Evolutionary conservation across 2,113 vertebrate species (phyloP), one percentile per base, ranked within the genome.

Genomic region (Forbesichthys agassizii): DNA sequence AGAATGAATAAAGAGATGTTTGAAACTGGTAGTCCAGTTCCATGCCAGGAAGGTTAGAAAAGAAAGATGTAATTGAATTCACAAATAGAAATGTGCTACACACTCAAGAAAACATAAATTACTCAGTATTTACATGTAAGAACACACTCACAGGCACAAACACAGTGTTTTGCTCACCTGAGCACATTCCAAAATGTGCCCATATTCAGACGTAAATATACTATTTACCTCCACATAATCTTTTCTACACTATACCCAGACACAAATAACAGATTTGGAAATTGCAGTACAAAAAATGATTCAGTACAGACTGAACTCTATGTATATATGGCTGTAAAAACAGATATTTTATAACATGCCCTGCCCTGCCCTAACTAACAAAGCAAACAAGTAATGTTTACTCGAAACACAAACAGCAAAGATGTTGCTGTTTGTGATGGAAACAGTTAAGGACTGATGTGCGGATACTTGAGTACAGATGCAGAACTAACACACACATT

Each of bases 361-460:
- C 61, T 11, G 42, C 5, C 46, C 61, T 11, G 27, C 27, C 27
- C 27, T 27, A 27, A 27, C 67, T 78, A 57, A 48, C 64, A 36
- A 82, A 77, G 75, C 71, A 78, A 69, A 74, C 70, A 75, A 4
- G 33, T 71, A 83, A 81, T 86, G 78, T 88, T 88, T 84, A 67
- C 64, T 69, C 59, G 51, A 77, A 67, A 72, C 60, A 65, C 16
- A 57, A 36, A 14, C 46, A 55, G 33, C 16, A 48, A 48, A 85
- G 49, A 86, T 86, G 73, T 66, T 16, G 16, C 73, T 42, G 36
- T 42, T 42, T 27, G 67, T 62, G 67, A 49, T 74, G 20, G 67
- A 83, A 78, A 84, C 55, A 88, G 85, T 85, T 42, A 63, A 3
- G 42, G 56, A 72, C 55, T 69, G 58, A 77, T 79, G 64, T 69